Evolutionary conservation across 2,888 invertebrate species (phyloP), one percentile per base, ranked within the genome.

Genomic region (Pseudanteris insignis): DNA sequence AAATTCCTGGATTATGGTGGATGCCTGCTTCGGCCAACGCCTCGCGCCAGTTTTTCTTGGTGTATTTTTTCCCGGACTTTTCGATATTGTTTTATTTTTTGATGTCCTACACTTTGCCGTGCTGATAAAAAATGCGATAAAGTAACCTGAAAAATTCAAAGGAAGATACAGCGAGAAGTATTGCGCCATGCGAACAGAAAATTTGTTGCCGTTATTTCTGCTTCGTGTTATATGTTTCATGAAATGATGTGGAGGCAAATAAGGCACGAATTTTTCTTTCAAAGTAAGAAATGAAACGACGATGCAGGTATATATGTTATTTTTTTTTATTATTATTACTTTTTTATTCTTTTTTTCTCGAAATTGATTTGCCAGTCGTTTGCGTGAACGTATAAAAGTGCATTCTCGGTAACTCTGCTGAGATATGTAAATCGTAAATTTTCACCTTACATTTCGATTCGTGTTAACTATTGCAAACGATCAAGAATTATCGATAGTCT

Each of bases 81-180:
- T 15, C 28, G 28, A 53, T 44, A 53, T 53, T 44, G 32, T 53
- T 53, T 53, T 53, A 44, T 37, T 53, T 44, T n/a, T 13, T 21
- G 18, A 29, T 32, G 26, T 41, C 14, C 13, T 26, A 12, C 25
- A 30, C 14, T 30, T 44, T 33, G 32, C 26, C 4, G 18, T 2
- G 37, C 33, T 44, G 44, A 54, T 44, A 44, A 54, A 54, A 54
- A 54, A 38, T 46, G 38, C 32, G 38, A 46, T 38, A 54, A 54
- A 38, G 38, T 33, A 46, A 46, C 28, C 38, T 54, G 46, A 54
- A 54, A 36, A 54, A 46, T 54, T 54, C 33, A 46, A 26, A 18
- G 7, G 12, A 14, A 46, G 38, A 21, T 13, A 24, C 44, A 15
- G n/a, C 5, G 28, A 53, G 32, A 32, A 18, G 26, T 44, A 53